Base-by-base conservation (phyloP, 2,888 invertebrate species). In the Hesperia comma region DNA sequence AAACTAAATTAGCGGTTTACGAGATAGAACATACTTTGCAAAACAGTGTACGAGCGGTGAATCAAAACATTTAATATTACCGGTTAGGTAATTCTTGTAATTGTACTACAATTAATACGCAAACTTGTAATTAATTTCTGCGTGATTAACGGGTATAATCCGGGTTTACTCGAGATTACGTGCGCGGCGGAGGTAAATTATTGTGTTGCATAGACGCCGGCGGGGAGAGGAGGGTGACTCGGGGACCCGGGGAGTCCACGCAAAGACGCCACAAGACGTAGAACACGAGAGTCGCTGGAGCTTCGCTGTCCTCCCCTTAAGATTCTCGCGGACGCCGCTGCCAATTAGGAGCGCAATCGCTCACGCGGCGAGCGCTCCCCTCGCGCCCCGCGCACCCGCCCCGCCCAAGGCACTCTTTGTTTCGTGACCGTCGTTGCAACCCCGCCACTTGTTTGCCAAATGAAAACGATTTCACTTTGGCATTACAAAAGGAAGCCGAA, bases 301-400 rank as follows among this genome's bases (percentile, higher is more conserved):
- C 85, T 85, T 72, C 85, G 84, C 83, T 88, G 88, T 90, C 90
- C 90, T 92, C 90, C 90, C 90, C 88, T 90, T 88, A 93, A 93
- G 93, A 93, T 90, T 93, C 92, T 92, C 89, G 92, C 92, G 92
- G 88, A 91, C 92, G 93, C 92, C 93, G 87, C 84, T 88, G 88
- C 93, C 93, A 93, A 93, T 93, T 93, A 93, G 90, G 90, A 86
- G 85, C 88, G 90, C 93, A 93, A 93, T 93, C 93, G 88, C 91
- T 93, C 93, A 92, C 86, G 87, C 90, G 89, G 89, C 86, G 84
- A 84, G 86, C 73, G 77, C 80, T 77, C 78, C 81, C 74, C 75
- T 77, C 76, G 79, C 76, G 75, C 68, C 73, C 72, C 75, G 75
- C 69, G 61, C 75, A 71, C 70, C 70, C 71, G 57, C 72, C 67